Evolutionary conservation across 1,140 invertebrate species (phyloP), one percentile per base, ranked within the genome.

Genomic region (Argopecten irradians): DNA sequence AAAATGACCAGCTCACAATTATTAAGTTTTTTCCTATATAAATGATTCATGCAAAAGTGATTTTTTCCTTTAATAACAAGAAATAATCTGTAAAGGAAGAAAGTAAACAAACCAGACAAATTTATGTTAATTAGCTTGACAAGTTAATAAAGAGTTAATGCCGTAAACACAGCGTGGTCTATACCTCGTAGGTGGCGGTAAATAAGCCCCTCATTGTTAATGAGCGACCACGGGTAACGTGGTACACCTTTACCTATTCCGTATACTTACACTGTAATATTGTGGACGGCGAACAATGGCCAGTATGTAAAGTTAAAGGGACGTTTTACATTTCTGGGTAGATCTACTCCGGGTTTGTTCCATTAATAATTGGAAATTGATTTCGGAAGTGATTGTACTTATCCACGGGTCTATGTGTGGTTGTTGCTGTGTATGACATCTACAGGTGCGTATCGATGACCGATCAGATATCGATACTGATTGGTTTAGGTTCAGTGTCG

Each of bases 311-410:
- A 71, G 55, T 71, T 71, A 71, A 71, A 71, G n/a, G 22, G 22
- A 71, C 55, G 55, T 71, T 28, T 71, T 71, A 28, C 55, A 11
- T 71, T 71, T 71, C 55, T 71, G 55, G 55, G 55, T 71, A 71
- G 55, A 71, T 71, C n/a, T 71, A 71, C 55, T 71, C 55, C 11
- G 55, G 55, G 55, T 71, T 71, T 71, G 55, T 71, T 71, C 55
- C 55, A 71, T 71, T 71, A 71, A 71, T 71, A 71, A 71, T 71
- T 71, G 55, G 55, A 71, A 71, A 71, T 71, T 71, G 55, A 71
- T 71, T 71, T 71, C 55, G 55, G 55, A 71, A 71, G 55, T n/a
- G 55, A 71, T 71, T 71, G 55, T 71, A 8, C 55, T 71, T 71
- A 71, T 71, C 55, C 55, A 71, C 55, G 13, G 55, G n/a, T 71